Base-by-base conservation (phyloP, 2,797 vertebrate species). In the Sebastes hopkinsi region DNA sequence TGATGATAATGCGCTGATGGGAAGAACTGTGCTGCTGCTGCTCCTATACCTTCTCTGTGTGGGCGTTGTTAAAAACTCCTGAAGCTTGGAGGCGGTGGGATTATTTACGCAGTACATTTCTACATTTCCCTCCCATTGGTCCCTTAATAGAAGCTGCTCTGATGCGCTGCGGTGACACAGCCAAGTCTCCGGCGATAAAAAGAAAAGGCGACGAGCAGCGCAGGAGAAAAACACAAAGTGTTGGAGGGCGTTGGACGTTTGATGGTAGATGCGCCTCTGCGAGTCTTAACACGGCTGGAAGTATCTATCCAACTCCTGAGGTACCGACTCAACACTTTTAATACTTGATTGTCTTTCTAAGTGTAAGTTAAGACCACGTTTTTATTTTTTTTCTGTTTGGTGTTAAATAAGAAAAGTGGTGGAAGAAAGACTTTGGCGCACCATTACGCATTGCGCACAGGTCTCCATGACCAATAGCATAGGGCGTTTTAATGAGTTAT, bases 91-190 rank as follows among this genome's bases (percentile, higher is more conserved):
- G 85, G 83, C 68, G 80, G 83, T 69, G 83, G 72, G 73, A 36
- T 81, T 83, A 67, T 92, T 90, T 82, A 88, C 83, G 89, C 87
- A 90, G 55, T 30, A 20, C 29, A 13, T 75, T 61, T 69, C 77
- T 30, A 20, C 29, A 13, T 75, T 61, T 69, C 77, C 69, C 82
- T 93, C 92, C 90, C 80, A 96, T 96, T 95, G 95, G 95, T 90
- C 90, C 79, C 69, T 38, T 56, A 27, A 72, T 52, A 80, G 85
- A 78, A 76, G 88, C 81, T 20, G 82, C 86, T 87, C 50, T 90
- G 89, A 91, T 93, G 88, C 84, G 79, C 67, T 38, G 75, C 61
- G 16, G 81, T 90, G 94, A 94, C 93, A 93, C 88, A 36, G 77
- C 7, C 76, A 25, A 81, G 68, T 67, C 86, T 67, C 64, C 67